Evolutionary conservation across 2,797 vertebrate genomes (phyloP).

Genomic region (Iguana delicatissima): DNA sequence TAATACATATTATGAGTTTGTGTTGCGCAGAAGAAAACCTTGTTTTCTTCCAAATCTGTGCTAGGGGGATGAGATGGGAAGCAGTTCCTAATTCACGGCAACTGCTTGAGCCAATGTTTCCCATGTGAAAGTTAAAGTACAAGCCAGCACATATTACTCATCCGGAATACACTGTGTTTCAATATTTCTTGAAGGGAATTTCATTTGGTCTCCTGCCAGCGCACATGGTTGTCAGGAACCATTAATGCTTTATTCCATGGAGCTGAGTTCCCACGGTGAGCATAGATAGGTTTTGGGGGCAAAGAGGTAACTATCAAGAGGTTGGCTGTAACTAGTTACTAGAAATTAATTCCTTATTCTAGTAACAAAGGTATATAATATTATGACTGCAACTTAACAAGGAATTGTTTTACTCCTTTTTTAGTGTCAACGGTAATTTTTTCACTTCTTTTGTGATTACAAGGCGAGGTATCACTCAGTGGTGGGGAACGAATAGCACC

Average conservation of each 20-base stretch:
- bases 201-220: background rate
- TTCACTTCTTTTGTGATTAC: too few species aligned
- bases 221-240: background rate
- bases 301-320: background rate
- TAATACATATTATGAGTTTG: slow-evolving; percentile 11
- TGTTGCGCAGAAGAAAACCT: slow-evolving; percentile 20
- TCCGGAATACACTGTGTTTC: background rate
- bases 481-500: too few species aligned
- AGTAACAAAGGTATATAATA: background rate
- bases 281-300: background rate
- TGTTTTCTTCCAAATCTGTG: slow-evolving; percentile 7
- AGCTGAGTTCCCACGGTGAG: background rate
- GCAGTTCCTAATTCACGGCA: background rate
- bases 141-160: background rate
- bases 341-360: background rate
- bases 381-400: too few species aligned
- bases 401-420: too few species aligned
- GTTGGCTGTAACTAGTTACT: background rate
- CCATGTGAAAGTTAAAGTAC: background rate
- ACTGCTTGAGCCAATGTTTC: background rate
- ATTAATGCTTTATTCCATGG: background rate
- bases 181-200: background rate
- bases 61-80: background rate
- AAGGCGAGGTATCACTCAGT: too few species aligned
- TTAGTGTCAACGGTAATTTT: too few species aligned